Conservation (phyloP, 2,113 vertebrate genomes). For the Archocentrus centrarchus region DNA sequence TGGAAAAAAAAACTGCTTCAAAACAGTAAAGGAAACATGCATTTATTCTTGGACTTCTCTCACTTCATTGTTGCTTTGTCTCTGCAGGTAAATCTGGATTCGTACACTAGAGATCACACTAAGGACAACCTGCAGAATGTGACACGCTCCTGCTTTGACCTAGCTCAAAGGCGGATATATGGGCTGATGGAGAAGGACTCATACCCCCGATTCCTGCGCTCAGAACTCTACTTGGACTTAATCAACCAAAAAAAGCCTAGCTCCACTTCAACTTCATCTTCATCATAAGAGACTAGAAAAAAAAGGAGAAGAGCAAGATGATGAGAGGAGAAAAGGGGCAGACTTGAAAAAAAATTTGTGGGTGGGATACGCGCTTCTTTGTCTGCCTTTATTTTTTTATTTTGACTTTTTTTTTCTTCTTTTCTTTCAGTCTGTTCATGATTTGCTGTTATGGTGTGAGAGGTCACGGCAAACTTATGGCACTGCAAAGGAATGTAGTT, state of each 20-base stretch:
- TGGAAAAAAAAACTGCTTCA: not conserved
- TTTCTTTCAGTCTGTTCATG: conserved; percentile 66
- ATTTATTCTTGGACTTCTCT: not conserved
- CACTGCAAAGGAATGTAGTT: conserved; percentile 77
- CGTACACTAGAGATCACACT: conserved; percentile 94
- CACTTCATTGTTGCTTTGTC: not conserved
- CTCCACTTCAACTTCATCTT: conserved; percentile 85
- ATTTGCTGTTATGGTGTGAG: conserved; percentile 40
- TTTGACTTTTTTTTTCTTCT: conserved; percentile 34
- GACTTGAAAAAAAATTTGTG: conserved; percentile 54
- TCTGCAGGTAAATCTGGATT: conserved; percentile 94
- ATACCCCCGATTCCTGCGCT: conserved; percentile 96
- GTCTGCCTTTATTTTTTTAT: conserved; percentile 70
- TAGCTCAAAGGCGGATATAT: conserved; percentile 95
- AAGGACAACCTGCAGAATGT: conserved; percentile 95
- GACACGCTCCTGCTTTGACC: conserved; percentile 91
- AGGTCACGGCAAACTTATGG: conserved; percentile 61
- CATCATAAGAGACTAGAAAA: conserved; percentile 75
- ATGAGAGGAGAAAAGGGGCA: conserved; percentile 39
- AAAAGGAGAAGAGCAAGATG: conserved; percentile 35
- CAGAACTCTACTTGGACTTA: conserved; percentile 96
- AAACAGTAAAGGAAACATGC: not conserved
- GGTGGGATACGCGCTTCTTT: conserved; percentile 47
- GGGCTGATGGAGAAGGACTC: conserved; percentile 99
- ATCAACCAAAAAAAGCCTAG: conserved; percentile 94